Evolutionary conservation across 2,888 invertebrate genomes (phyloP).

Genomic region (Chrysotoxum bicinctum): DNA sequence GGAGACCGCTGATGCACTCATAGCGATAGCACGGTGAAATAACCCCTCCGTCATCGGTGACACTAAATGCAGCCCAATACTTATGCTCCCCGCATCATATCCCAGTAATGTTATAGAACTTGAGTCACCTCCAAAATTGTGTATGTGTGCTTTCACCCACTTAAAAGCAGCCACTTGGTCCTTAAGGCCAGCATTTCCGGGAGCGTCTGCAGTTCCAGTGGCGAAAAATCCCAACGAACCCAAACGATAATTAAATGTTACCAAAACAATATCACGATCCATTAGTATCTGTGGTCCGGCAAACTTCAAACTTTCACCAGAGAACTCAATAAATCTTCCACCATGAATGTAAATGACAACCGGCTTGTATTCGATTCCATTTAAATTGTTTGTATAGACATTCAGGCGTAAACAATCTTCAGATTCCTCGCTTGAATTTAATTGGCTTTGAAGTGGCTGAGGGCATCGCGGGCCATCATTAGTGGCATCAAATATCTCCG

Average conservation of each 20-base stretch:
- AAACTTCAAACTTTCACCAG: conserved; percentile 83
- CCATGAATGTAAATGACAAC: conserved; percentile 87
- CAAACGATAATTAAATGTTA: conserved; percentile 85
- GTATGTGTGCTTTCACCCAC: conserved; percentile 86
- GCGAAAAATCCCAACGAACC: conserved; percentile 83
- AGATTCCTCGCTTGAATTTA: conserved; percentile 77
- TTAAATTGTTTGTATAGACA: conserved; percentile 82
- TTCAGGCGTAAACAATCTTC: conserved; percentile 85
- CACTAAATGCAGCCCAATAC: conserved; percentile 83
- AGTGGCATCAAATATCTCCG: conserved; percentile 82
- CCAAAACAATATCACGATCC: conserved; percentile 86
- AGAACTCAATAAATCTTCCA: conserved; percentile 85
- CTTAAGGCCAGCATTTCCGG: conserved; percentile 87
- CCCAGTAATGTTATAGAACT: conserved; percentile 85
- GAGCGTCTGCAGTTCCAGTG: conserved; percentile 85
- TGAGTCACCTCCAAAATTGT: conserved; percentile 86
- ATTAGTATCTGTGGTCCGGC: conserved; percentile 84
- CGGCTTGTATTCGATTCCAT: conserved; percentile 78
- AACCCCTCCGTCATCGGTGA: conserved; percentile 87
- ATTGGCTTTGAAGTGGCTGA: conserved; percentile 76
- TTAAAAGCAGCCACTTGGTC: conserved; percentile 86
- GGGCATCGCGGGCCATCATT: conserved; percentile 84
- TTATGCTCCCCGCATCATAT: conserved; percentile 83
- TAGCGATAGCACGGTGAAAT: conserved; percentile 87
- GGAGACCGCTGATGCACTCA: conserved; percentile 85